Percentiles rank a stretch among this genome's conserved stretches.
Evolutionary conservation across 2,113 vertebrate species (phyloP).

Genomic region (Natator depressus): DNA sequence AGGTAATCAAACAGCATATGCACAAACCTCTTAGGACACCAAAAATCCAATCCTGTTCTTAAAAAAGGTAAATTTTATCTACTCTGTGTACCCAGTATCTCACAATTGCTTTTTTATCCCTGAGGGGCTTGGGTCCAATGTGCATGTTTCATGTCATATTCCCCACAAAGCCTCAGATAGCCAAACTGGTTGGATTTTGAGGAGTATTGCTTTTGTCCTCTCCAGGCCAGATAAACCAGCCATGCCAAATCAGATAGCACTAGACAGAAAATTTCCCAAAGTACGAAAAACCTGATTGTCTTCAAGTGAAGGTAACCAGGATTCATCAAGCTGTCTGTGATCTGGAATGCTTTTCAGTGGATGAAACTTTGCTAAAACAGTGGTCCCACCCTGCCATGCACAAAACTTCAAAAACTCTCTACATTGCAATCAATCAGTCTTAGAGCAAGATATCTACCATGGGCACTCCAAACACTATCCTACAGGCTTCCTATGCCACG

Average conservation of each 20-base stretch:
- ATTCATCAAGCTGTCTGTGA: neutral
- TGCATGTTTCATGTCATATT: neutral
- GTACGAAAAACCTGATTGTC: neutral
- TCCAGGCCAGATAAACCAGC: neutral
- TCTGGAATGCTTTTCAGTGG: neutral
- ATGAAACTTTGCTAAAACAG: accelerated
- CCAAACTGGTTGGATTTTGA: neutral
- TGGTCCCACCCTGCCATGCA: neutral
- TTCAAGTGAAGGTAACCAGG: neutral
- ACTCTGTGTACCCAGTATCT: neutral
- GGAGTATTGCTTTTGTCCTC: neutral
- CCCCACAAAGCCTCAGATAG: neutral
- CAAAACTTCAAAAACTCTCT: constrained; percentile 38
- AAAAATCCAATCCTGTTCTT: too few relatives aligned
- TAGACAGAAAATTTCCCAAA: neutral
- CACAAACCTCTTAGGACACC: too few relatives aligned
- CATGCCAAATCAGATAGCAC: neutral
- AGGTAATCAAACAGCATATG: too few relatives aligned
- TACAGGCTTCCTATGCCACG: constrained; percentile 45
- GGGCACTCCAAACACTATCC: constrained; percentile 35
- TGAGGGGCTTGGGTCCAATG: neutral
- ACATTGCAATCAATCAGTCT: neutral
- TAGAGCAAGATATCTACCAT: neutral
- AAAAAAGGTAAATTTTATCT: too few relatives aligned
- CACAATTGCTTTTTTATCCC: neutral